phyloP scores from a whole-genome alignment of 2,113 vertebrate species.

The Trochalopteron elliotii region DNA sequence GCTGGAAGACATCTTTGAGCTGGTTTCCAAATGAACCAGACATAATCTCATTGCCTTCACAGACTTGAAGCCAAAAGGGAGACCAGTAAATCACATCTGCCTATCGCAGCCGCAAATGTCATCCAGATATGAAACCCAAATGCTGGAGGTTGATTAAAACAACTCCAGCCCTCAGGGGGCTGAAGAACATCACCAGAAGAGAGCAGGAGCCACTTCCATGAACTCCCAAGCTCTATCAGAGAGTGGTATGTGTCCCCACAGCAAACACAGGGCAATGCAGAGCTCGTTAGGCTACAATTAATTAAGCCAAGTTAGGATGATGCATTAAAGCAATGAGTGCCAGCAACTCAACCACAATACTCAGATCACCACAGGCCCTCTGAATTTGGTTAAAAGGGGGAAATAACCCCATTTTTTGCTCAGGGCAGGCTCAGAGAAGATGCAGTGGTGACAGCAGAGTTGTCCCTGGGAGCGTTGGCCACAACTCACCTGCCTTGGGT shows the following conservation, averaged over 20 bases:
- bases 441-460: not conserved
- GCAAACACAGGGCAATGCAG: not conserved
- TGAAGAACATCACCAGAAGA: not conserved
- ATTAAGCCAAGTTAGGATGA: not conserved
- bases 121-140: not conserved
- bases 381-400: not conserved
- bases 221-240: not conserved
- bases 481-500: constrained; percentile 74
- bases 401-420: not conserved
- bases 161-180: not conserved
- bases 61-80: not conserved
- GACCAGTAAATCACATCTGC: not conserved
- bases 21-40: constrained; percentile 33
- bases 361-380: not conserved
- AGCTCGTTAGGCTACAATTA: not conserved
- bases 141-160: not conserved
- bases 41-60: constrained; percentile 27
- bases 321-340: accelerated
- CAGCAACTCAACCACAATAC: accelerated
- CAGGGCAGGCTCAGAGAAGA: not conserved
- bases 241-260: accelerated
- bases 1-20: constrained; percentile 14
- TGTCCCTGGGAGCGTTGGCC: not conserved
- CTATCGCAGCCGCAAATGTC: not conserved
- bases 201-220: not conserved